Percentiles rank a stretch among this genome's conserved stretches.
phyloP scores from a whole-genome alignment of 2,797 vertebrate genomes.

The Rhynchotus rufescens region DNA sequence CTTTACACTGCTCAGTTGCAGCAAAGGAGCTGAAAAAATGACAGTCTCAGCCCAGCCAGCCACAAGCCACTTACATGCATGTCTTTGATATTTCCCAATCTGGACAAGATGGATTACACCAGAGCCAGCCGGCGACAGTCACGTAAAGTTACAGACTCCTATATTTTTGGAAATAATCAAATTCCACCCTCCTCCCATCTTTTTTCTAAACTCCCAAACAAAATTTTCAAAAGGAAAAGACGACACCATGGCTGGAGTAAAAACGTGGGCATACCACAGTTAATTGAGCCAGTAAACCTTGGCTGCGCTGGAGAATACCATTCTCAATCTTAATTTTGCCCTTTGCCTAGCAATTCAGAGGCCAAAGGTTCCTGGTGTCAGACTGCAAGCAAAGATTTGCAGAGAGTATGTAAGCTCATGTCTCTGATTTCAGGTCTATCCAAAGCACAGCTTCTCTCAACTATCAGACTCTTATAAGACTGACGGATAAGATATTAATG shows the following conservation, averaged over 20 bases:
- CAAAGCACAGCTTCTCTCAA: not conserved
- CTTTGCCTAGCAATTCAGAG: not conserved
- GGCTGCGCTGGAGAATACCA: not conserved
- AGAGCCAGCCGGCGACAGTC: not conserved
- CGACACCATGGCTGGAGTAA: fast-evolving
- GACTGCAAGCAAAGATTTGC: not conserved
- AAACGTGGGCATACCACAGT: not conserved
- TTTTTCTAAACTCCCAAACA: not conserved
- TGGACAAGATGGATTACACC: not conserved
- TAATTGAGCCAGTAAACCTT: not conserved
- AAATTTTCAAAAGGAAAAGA: not conserved
- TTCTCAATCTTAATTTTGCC: not conserved
- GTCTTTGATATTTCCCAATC: not conserved
- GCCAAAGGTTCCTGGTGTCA: not conserved
- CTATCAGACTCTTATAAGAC: not conserved
- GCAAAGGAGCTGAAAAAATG: not conserved
- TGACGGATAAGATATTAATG: not conserved
- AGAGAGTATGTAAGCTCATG: not conserved
- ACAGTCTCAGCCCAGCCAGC: not conserved
- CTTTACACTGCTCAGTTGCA: not conserved
- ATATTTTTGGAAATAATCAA: not conserved
- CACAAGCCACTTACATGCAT: not conserved
- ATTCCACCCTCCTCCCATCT: fast-evolving
- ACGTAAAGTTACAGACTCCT: not conserved
- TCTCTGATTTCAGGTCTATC: not conserved